These are phyloP conservation scores for Nematopogon swammerdamellus DNA, from an alignment of 2,888 invertebrate genomes.

Conservation along the genomic window DNA sequence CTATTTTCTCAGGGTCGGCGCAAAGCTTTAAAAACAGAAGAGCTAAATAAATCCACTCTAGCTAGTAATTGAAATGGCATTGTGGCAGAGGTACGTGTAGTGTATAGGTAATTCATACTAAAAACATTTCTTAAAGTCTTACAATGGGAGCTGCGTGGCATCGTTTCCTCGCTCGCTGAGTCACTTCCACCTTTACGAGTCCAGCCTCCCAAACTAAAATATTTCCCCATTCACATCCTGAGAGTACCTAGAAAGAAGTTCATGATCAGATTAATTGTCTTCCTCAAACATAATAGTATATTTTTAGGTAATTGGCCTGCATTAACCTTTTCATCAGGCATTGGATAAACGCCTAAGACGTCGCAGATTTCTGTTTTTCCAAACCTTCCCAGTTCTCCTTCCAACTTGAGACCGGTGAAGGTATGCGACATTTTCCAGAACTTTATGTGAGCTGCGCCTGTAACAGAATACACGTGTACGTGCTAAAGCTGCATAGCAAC, in stretches of 20 bases:
- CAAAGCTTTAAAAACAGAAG: no score
- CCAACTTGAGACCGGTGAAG: conserved; percentile 86
- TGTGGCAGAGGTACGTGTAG: no score
- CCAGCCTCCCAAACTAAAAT: conserved; percentile 89
- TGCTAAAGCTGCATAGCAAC: no score
- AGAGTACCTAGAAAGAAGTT: conserved; percentile 58
- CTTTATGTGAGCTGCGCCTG: conserved; percentile 74
- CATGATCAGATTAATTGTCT: neutral
- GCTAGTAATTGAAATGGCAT: no score
- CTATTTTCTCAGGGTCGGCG: no score
- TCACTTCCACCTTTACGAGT: conserved; percentile 80
- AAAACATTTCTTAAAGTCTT: no score
- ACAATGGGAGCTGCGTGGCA: conserved; percentile 76
- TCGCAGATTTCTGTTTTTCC: conserved; percentile 92
- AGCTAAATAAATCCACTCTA: no score
- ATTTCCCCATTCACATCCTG: conserved; percentile 90
- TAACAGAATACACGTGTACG: no score
- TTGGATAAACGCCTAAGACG: conserved; percentile 76
- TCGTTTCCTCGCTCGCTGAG: conserved; percentile 63
- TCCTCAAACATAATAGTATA: no score
- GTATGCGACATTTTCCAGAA: conserved; percentile 93
- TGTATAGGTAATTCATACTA: no score
- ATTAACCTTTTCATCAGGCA: conserved; percentile 83
- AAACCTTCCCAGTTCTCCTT: conserved; percentile 85
- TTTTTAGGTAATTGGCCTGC: neutral